Evolutionary conservation across 1,140 invertebrate genomes (phyloP).

Genomic region (Drosophila carrolli): DNA sequence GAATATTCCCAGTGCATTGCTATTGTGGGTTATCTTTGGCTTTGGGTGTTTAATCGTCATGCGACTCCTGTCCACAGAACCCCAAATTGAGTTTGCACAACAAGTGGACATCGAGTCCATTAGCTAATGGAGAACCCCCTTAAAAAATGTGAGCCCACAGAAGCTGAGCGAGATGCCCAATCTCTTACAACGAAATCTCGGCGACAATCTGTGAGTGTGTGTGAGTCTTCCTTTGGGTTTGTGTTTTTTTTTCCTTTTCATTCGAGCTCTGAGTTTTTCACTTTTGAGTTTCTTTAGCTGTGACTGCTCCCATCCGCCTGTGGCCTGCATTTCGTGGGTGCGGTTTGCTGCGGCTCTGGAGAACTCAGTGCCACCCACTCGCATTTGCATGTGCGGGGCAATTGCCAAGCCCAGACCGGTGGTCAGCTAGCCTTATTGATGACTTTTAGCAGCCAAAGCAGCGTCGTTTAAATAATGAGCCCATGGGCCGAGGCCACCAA

Average conservation of each 20-base stretch:
- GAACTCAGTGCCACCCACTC: slow-evolving; percentile 66
- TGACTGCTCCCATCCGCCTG: slow-evolving; percentile 52
- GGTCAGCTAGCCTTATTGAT: slow-evolving; percentile 74
- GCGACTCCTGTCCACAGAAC: slow-evolving; percentile 7
- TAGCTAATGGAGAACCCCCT: slow-evolving; percentile 30
- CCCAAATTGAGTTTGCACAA: slow-evolving; percentile 42
- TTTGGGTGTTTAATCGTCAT: slow-evolving; percentile 20
- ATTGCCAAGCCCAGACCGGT: slow-evolving; percentile 72
- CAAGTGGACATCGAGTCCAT: slow-evolving; percentile 47
- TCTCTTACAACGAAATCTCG: slow-evolving; percentile 36
- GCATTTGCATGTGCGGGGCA: slow-evolving; percentile 71
- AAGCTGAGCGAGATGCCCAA: slow-evolving; percentile 1
- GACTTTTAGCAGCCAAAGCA: slow-evolving; percentile 78
- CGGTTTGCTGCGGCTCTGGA: slow-evolving; percentile 27
- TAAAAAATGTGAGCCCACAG: not conserved
- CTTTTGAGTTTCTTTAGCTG: slow-evolving; percentile 24
- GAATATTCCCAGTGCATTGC: slow-evolving; percentile 3
- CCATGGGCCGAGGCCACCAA: slow-evolving; percentile 52
- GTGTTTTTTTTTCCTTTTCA: not conserved
- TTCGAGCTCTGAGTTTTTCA: slow-evolving; percentile 9
- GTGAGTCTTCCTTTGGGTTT: slow-evolving; percentile 15
- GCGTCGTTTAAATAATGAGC: slow-evolving; percentile 82
- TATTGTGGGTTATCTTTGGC: slow-evolving; percentile 56
- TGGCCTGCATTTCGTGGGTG: slow-evolving; percentile 39
- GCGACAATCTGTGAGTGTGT: slow-evolving; percentile 24